A percentile compares a stretch with the other conserved stretches of the same genome.
Conservation (phyloP, 2,888 invertebrate genomes). For the Orchesellides sinensis region DNA sequence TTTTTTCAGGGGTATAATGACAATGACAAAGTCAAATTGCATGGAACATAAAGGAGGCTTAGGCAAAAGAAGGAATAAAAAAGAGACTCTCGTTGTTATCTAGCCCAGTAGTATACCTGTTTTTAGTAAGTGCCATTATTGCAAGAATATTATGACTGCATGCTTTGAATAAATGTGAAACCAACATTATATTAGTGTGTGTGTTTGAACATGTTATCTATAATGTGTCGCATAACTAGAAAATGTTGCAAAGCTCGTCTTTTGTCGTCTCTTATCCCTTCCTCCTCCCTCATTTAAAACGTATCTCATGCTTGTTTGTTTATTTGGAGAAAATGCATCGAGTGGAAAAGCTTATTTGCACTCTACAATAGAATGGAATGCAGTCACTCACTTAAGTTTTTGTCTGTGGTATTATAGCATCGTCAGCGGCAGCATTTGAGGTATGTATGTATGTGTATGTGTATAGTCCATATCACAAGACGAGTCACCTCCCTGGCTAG, state of each 20-base stretch:
- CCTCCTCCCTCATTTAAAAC: not conserved
- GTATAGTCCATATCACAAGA: too few relatives aligned
- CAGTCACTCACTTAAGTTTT: conserved; percentile 35
- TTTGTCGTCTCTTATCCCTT: conserved; percentile 12
- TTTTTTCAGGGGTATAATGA: conserved; percentile 16
- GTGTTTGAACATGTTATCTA: too few relatives aligned
- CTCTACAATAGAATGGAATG: conserved; percentile 48
- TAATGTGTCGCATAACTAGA: conserved; percentile 5
- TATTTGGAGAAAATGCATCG: conserved; percentile 47
- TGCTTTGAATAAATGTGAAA: conserved; percentile 28
- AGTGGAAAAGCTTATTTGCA: conserved; percentile 56
- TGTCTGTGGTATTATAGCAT: conserved; percentile 25
- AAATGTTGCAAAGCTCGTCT: conserved; percentile 1
- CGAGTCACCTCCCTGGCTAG: too few relatives aligned
- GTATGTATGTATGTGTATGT: too few relatives aligned
- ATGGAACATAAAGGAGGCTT: conserved; percentile 6
- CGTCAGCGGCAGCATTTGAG: not conserved
- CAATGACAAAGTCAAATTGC: not conserved
- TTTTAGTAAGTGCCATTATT: not conserved
- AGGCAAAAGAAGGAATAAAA: not conserved
- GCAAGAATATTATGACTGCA: conserved; percentile 14
- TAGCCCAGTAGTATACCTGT: conserved; percentile 12
- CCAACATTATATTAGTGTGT: too few relatives aligned
- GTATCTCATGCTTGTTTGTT: conserved; percentile 21
- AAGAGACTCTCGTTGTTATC: not conserved